phyloP scores from a whole-genome alignment of 2,797 vertebrate genomes.

The Sphenopsis melanotis region DNA sequence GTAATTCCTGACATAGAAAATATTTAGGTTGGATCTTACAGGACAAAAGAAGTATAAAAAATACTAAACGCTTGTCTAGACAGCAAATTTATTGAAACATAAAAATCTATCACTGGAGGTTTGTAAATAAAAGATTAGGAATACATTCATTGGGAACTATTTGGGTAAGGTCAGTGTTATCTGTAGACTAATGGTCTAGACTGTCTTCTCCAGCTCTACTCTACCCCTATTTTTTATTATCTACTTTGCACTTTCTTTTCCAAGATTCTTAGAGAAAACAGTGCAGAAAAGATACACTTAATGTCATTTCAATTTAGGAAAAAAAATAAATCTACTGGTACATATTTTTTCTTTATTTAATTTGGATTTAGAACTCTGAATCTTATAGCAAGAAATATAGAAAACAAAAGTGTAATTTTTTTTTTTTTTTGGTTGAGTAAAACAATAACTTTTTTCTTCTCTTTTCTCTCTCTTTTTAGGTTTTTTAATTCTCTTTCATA shows the following conservation, averaged over 20 bases:
- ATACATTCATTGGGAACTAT: background rate
- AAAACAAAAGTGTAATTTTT: background rate
- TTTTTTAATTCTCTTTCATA: background rate
- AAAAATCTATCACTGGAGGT: background rate
- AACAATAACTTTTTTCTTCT: background rate
- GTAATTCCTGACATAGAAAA: background rate
- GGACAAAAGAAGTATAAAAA: background rate
- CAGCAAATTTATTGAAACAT: background rate
- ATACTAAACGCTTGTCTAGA: background rate
- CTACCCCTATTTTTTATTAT: rapidly evolving
- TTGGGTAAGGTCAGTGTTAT: background rate
- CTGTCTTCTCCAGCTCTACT: background rate
- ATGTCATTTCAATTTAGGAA: background rate
- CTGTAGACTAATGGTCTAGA: background rate
- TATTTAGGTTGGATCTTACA: background rate
- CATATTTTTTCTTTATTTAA: background rate
- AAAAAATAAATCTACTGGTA: background rate
- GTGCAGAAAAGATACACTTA: background rate
- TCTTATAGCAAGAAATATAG: background rate
- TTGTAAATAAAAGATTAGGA: background rate
- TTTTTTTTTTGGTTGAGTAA: background rate
- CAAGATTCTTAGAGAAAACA: background rate
- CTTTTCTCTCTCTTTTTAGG: background rate
- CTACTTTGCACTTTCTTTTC: background rate
- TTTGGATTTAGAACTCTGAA: background rate